Percentiles rank a stretch among this genome's conserved stretches.
Conservation (phyloP, 2,888 invertebrate species). For the Epirrhoe alternata region DNA sequence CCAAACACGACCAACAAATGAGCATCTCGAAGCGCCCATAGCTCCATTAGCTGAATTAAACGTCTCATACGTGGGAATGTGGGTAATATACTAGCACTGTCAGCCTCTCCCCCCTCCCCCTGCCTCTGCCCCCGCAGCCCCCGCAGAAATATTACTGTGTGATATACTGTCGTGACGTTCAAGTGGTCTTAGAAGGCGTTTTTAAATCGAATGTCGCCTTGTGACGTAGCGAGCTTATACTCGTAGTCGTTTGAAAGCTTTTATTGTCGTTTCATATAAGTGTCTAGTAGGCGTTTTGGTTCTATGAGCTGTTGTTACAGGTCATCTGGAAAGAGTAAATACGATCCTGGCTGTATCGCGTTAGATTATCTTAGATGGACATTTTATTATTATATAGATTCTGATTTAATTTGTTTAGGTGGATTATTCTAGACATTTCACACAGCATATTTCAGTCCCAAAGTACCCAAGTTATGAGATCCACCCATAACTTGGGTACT, state of each 20-base stretch:
- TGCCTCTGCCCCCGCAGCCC: slow-evolving; percentile 16
- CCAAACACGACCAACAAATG: slow-evolving; percentile 47
- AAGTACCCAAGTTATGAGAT: no score
- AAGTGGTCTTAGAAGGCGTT: slow-evolving; percentile 27
- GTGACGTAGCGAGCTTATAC: slow-evolving; percentile 15
- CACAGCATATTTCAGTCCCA: no score
- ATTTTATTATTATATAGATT: no score
- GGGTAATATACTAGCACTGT: slow-evolving; percentile 45
- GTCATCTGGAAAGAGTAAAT: no score
- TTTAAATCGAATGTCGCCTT: slow-evolving; percentile 33
- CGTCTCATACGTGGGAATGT: slow-evolving; percentile 50
- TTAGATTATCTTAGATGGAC: no score
- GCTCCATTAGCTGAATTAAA: slow-evolving; percentile 72
- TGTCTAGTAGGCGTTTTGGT: no score
- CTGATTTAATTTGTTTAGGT: no score
- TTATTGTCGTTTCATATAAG: slow-evolving; percentile 4
- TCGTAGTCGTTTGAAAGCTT: not conserved
- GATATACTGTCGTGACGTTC: slow-evolving; percentile 34
- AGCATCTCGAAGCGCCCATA: slow-evolving; percentile 49
- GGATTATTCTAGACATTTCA: no score
- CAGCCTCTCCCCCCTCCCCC: slow-evolving; percentile 14
- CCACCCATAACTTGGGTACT: no score
- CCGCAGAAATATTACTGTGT: slow-evolving; percentile 37
- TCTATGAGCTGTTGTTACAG: no score
- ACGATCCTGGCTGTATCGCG: no score